These are phyloP conservation scores for Druceiella hillmani DNA, from an alignment of 2,888 invertebrate genomes.

Conservation along the genomic window DNA sequence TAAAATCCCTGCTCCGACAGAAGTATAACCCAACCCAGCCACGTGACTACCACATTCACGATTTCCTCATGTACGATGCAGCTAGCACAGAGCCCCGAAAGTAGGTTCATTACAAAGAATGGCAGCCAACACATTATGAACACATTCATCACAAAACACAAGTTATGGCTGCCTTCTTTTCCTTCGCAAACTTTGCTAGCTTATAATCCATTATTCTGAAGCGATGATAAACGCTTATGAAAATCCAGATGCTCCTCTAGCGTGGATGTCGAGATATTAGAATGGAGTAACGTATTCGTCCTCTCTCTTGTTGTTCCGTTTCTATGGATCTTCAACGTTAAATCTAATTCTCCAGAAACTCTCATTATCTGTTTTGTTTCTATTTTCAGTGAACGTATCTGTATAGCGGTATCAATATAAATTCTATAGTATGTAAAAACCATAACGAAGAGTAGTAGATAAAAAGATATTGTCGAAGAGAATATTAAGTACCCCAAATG, in stretches of 20 bases:
- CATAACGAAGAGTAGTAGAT: constrained; percentile 84
- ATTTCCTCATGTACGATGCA: constrained; percentile 74
- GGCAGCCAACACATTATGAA: constrained; percentile 88
- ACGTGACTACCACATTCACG: constrained; percentile 71
- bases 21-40: constrained; percentile 88
- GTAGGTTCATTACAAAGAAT: constrained; percentile 80
- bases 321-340: constrained; percentile 78
- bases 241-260: constrained; percentile 31
- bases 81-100: constrained; percentile 71
- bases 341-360: constrained; percentile 66
- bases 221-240: constrained; percentile 49
- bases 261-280: no score
- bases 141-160: constrained; percentile 82
- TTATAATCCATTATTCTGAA: no score
- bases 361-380: constrained; percentile 74
- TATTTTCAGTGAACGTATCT: constrained; percentile 71
- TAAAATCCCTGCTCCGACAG: constrained; percentile 83
- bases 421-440: constrained; percentile 87
- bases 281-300: no score
- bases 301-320: constrained; percentile 61
- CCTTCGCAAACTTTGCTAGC: constrained; percentile 81
- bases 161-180: constrained; percentile 88
- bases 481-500: constrained; percentile 83
- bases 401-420: constrained; percentile 77
- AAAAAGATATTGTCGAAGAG: constrained; percentile 90